A percentile compares a stretch with the other conserved stretches of the same genome.
These are phyloP conservation scores for Amblyjoppa fuscipennis DNA, from an alignment of 2,888 invertebrate species.

Conservation along the genomic window DNA sequence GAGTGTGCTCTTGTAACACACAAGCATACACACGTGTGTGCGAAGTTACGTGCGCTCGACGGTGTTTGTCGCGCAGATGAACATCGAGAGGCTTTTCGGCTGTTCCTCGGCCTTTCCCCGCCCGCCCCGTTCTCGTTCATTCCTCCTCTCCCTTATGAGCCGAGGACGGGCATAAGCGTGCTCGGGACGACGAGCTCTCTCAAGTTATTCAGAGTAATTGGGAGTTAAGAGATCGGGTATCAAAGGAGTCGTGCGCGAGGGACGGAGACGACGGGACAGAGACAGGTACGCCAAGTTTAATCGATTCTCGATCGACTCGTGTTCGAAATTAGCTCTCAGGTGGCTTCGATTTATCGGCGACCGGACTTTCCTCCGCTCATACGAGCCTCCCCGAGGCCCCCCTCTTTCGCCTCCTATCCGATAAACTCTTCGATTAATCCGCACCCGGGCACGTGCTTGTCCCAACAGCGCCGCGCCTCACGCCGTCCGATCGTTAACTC, in stretches of 20 bases:
- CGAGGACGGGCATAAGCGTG: constrained; percentile 3
- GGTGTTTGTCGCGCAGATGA: neutral
- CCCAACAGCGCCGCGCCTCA: neutral
- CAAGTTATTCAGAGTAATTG: constrained; percentile 66
- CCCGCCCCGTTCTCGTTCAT: neutral
- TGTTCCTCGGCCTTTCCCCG: neutral
- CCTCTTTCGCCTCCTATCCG: constrained; percentile 11
- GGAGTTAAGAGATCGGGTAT: constrained; percentile 65
- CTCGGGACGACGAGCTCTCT: constrained; percentile 26
- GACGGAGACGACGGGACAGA: neutral
- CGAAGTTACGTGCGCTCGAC: neutral
- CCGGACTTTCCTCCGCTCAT: constrained; percentile 54
- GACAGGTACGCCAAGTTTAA: constrained; percentile 49
- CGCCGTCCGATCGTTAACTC: neutral
- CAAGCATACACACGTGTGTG: neutral
- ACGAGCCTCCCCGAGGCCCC: constrained; percentile 2
- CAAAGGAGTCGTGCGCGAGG: constrained; percentile 43
- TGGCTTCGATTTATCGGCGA: constrained; percentile 67
- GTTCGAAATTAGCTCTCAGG: constrained; percentile 68
- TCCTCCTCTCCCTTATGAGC: neutral
- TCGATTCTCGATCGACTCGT: constrained; percentile 66
- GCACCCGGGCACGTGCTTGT: neutral
- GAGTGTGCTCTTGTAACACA: neutral
- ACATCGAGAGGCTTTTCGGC: neutral
- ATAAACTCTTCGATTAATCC: constrained; percentile 63